Conservation (phyloP, 1,140 invertebrate species). For the Tyrophagus putrescentiae region DNA sequence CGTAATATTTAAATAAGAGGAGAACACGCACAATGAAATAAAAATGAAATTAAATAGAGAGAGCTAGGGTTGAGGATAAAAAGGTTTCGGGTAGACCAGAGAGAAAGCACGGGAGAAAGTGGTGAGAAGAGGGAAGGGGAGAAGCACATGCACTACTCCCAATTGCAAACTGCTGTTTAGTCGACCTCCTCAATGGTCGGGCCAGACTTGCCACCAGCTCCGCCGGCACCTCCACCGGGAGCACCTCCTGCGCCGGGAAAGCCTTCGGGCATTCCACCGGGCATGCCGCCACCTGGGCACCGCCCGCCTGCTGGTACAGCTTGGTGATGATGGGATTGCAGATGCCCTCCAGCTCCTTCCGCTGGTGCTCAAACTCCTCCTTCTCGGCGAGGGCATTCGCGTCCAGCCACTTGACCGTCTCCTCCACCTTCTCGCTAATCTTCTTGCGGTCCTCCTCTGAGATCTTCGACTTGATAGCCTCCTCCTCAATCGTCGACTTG, state of each 20-base stretch:
- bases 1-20: too few relatives aligned
- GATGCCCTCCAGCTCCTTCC: slow-evolving; percentile 43
- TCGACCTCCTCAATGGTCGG: slow-evolving; percentile 45
- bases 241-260: slow-evolving; percentile 10
- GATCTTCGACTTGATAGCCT: slow-evolving; percentile 45
- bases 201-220: slow-evolving; percentile 27
- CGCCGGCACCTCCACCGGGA: slow-evolving; percentile 1
- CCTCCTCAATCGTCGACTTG: slow-evolving; percentile 44
- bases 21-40: too few relatives aligned
- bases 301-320: slow-evolving; percentile 35
- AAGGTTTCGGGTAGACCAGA: too few relatives aligned
- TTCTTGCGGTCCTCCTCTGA: slow-evolving; percentile 66
- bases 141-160: too few relatives aligned
- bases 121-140: too few relatives aligned
- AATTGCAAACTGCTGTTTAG: too few relatives aligned
- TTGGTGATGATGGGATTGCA: slow-evolving; percentile 39
- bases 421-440: slow-evolving; percentile 77
- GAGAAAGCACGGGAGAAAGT: too few relatives aligned
- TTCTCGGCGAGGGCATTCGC: slow-evolving; percentile 69
- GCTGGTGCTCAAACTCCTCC: slow-evolving; percentile 83
- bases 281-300: slow-evolving; percentile 28
- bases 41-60: too few relatives aligned
- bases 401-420: slow-evolving; percentile 86
- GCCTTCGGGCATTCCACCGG: slow-evolving; percentile 27
- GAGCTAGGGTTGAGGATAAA: too few relatives aligned